These are phyloP conservation scores for Harpagus bidentatus DNA, from an alignment of 2,113 vertebrate species.

Conservation along the genomic window DNA sequence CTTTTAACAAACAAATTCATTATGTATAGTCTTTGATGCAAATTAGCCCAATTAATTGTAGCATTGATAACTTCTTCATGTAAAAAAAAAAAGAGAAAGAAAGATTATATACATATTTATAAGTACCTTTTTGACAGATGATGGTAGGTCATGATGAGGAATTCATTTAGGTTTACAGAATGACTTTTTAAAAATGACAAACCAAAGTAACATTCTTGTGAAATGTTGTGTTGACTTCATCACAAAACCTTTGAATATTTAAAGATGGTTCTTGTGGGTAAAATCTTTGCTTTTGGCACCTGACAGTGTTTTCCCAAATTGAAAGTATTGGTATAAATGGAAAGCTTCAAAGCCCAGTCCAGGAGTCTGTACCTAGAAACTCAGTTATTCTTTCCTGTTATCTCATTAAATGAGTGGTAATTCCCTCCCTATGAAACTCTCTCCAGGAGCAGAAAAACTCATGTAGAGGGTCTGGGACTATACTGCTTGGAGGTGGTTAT, in stretches of 20 bases:
- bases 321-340: neutral
- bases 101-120: constrained; percentile 75
- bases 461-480: neutral
- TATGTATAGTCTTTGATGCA: constrained; percentile 77
- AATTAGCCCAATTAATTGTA: constrained; percentile 82
- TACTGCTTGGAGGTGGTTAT: neutral
- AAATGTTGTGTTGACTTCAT: constrained; percentile 49
- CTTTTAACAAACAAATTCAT: constrained; percentile 83
- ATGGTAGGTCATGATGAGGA: constrained; percentile 61
- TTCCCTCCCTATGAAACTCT: neutral
- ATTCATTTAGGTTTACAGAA: constrained; percentile 52
- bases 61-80: constrained; percentile 70
- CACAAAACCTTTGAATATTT: constrained; percentile 3
- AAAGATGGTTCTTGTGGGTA: neutral
- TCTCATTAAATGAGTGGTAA: neutral
- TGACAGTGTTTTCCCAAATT: neutral
- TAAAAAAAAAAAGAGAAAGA: constrained; percentile 39
- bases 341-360: neutral
- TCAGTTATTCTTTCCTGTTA: neutral
- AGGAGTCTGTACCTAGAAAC: neutral
- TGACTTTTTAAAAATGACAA: constrained; percentile 41
- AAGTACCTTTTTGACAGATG: constrained; percentile 73
- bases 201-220: neutral
- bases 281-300: neutral
- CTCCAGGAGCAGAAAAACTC: neutral